phyloP scores from a whole-genome alignment of 1,140 invertebrate genomes.

The Penaeus vannamei region DNA sequence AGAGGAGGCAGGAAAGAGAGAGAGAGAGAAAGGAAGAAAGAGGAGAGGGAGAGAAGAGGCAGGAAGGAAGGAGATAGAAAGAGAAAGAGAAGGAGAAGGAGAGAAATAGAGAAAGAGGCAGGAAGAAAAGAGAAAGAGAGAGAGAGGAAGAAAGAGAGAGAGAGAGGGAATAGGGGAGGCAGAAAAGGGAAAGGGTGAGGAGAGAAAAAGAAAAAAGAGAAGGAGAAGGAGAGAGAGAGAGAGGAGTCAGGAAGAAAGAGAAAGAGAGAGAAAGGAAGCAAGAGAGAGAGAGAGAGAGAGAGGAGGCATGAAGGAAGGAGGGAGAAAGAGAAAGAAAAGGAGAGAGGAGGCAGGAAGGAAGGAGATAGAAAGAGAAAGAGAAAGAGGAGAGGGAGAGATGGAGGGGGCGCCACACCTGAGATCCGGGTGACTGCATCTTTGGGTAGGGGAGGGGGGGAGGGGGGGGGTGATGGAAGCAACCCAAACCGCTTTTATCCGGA shows the following conservation, averaged over 20 bases:
- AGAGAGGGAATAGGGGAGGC: background rate
- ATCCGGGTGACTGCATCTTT: background rate
- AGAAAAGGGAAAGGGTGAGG: too few relatives aligned
- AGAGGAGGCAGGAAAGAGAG: too few relatives aligned
- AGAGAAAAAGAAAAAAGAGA: too few relatives aligned
- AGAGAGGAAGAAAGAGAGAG: conserved; percentile 2
- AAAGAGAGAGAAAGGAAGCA: too few relatives aligned
- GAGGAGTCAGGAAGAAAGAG: too few relatives aligned
- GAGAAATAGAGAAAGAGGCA: background rate
- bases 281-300: too few relatives aligned
- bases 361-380: too few relatives aligned
- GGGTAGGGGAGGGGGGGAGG: background rate
- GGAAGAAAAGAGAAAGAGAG: background rate
- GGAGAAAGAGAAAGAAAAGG: too few relatives aligned
- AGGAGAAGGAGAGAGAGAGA: too few relatives aligned
- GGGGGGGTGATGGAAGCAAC: background rate
- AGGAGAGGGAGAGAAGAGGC: background rate
- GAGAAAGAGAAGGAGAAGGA: background rate
- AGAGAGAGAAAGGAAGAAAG: too few relatives aligned
- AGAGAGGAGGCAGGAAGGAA: too few relatives aligned
- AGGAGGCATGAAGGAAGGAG: too few relatives aligned
- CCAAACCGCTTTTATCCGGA: background rate
- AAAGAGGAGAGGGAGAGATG: background rate
- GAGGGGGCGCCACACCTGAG: background rate
- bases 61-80: background rate